Evolutionary conservation across 2,113 vertebrate genomes (phyloP).

Genomic region (Coturnix japonica): DNA sequence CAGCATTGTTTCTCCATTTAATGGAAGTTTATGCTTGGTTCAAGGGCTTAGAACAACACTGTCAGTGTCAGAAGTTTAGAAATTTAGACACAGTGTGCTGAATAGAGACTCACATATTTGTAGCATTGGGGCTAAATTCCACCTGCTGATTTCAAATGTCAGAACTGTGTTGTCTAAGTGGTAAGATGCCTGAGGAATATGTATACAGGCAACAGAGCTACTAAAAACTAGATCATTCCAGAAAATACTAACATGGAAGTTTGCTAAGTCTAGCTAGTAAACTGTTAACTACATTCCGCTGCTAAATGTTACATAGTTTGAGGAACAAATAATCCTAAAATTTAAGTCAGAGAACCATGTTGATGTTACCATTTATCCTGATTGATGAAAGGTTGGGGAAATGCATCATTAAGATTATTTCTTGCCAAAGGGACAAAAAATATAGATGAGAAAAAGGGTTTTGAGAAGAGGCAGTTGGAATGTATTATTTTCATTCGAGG

Average conservation of each 20-base stretch:
- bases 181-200: not conserved
- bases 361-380: slow-evolving; percentile 42
- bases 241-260: not conserved
- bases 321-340: slow-evolving; percentile 21
- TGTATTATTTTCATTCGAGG: too few species aligned
- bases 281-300: not conserved
- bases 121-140: not conserved
- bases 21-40: not conserved
- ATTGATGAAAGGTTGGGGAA: slow-evolving; percentile 63
- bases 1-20: not conserved
- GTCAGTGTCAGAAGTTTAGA: not conserved
- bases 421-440: slow-evolving; percentile 57
- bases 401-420: slow-evolving; percentile 54
- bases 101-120: not conserved
- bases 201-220: not conserved
- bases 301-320: not conserved
- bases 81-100: not conserved
- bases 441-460: slow-evolving; percentile 31
- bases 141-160: not conserved
- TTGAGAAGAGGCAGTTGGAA: too few species aligned
- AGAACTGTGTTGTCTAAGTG: not conserved
- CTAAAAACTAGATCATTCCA: not conserved
- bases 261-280: not conserved
- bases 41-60: not conserved
- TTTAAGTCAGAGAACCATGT: slow-evolving; percentile 51